phyloP scores from a whole-genome alignment of 2,888 invertebrate genomes.

The Scelioninae gen. 1 region DNA sequence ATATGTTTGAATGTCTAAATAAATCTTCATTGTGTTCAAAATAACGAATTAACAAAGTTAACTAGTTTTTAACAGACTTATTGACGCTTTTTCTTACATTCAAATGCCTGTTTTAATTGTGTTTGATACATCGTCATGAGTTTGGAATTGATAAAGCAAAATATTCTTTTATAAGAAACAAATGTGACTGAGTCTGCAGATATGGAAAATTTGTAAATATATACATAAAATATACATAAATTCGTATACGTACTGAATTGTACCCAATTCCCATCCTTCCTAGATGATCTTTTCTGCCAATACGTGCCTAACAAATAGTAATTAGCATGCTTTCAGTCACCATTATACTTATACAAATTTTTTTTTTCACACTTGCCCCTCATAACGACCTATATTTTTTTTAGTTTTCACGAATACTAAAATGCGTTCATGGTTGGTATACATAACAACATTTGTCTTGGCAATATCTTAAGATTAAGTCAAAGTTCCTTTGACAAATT shows the following conservation, averaged over 20 bases:
- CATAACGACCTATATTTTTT: too few relatives aligned
- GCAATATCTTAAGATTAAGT: constrained; percentile 24
- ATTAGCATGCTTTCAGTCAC: constrained; percentile 52
- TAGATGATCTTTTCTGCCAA: constrained; percentile 57
- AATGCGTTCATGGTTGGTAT: too few relatives aligned
- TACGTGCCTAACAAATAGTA: constrained; percentile 56
- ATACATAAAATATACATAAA: constrained; percentile 48
- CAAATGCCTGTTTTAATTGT: not conserved
- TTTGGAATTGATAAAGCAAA: constrained; percentile 7
- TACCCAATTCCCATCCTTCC: constrained; percentile 35
- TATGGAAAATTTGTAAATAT: constrained; percentile 62
- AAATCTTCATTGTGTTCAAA: too few relatives aligned
- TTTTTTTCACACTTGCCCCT: not conserved
- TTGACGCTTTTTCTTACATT: too few relatives aligned
- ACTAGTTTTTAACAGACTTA: too few relatives aligned
- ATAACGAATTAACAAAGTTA: too few relatives aligned
- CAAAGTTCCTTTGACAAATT: constrained; percentile 54
- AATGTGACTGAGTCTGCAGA: constrained; percentile 45
- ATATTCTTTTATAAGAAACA: not conserved
- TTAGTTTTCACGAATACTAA: too few relatives aligned
- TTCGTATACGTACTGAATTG: constrained; percentile 41
- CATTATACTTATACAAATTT: not conserved
- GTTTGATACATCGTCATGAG: constrained; percentile 6
- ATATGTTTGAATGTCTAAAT: too few relatives aligned
- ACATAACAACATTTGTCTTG: not conserved